Conservation (phyloP, 1,140 invertebrate species). For the Sinella curviseta region DNA sequence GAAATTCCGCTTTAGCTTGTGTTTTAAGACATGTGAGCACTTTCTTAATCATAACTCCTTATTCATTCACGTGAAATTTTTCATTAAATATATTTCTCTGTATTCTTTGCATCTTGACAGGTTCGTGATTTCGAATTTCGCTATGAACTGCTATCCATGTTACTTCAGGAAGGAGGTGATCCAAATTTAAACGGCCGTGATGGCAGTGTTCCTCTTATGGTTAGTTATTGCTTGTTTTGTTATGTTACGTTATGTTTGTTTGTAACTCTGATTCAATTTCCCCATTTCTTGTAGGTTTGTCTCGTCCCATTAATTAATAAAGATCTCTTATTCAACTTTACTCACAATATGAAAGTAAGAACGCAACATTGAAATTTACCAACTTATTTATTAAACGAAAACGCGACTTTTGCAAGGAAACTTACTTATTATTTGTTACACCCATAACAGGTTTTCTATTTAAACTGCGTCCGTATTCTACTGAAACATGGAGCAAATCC, state of each 20-base stretch:
- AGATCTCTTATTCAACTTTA: conserved; percentile 71
- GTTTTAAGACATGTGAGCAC: conserved; percentile 65
- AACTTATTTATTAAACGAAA: background rate
- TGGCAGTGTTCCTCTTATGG: conserved; percentile 53
- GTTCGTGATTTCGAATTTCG: conserved; percentile 72
- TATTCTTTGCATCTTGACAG: too few species aligned
- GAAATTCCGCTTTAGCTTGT: conserved; percentile 70
- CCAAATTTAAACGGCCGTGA: conserved; percentile 71
- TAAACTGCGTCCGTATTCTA: conserved; percentile 71
- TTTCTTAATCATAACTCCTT: background rate
- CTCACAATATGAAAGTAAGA: conserved; percentile 70
- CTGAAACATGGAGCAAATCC: conserved; percentile 31
- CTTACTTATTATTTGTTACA: background rate
- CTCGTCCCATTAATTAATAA: conserved; percentile 73
- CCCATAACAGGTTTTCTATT: conserved; percentile 66
- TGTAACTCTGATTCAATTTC: conserved; percentile 56
- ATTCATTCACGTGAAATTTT: too few species aligned
- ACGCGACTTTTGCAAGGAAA: too few species aligned
- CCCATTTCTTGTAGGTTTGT: too few species aligned
- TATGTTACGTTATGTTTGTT: conserved; percentile 50
- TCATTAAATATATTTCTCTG: too few species aligned
- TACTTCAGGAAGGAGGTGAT: conserved; percentile 64
- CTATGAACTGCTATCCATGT: conserved; percentile 70
- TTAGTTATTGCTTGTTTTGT: too few species aligned
- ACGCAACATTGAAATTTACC: too few species aligned